phyloP scores from a whole-genome alignment of 2,113 vertebrate species.

The Regulus satrapa region DNA sequence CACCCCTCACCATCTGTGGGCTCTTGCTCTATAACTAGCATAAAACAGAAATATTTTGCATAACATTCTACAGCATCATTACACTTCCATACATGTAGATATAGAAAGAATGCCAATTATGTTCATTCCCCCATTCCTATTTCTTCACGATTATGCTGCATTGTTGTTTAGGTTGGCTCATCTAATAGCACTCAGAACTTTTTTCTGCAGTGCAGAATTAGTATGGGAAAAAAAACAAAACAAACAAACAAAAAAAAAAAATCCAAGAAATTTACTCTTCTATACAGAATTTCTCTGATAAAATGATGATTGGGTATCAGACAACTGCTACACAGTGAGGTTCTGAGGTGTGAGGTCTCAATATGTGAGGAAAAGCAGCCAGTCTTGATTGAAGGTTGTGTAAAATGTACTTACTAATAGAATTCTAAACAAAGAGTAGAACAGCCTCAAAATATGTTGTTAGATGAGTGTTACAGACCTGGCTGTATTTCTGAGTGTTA shows the following conservation, averaged over 20 bases:
- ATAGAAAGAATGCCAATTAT: neutral
- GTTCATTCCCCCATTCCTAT: neutral
- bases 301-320: neutral
- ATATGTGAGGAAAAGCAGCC: neutral
- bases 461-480: neutral
- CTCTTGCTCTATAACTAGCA: neutral
- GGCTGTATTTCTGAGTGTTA: neutral
- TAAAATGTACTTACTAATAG: neutral
- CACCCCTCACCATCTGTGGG: neutral
- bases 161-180: neutral
- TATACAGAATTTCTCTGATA: neutral
- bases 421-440: neutral
- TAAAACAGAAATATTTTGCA: neutral
- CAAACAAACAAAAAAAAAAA: neutral
- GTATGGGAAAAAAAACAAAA: too few species aligned
- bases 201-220: neutral
- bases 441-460: neutral
- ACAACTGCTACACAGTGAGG: neutral
- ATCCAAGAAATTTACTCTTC: neutral
- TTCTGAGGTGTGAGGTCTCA: neutral
- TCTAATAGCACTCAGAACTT: neutral
- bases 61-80: neutral
- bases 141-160: fast-evolving
- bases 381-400: neutral
- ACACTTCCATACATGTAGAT: neutral